Base-by-base conservation (phyloP, 1,140 invertebrate species). In the Microplitis mediator region DNA sequence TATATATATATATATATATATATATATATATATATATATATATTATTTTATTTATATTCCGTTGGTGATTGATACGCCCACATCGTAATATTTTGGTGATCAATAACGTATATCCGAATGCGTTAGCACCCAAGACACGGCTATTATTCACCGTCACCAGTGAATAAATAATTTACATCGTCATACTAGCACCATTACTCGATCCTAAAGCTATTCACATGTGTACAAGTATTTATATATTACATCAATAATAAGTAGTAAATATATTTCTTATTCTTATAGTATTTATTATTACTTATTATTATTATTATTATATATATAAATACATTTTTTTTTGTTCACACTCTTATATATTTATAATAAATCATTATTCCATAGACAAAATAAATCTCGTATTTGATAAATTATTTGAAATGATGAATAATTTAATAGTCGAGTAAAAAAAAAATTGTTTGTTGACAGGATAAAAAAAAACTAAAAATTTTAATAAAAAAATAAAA, bases 151-250 rank as follows among this genome's bases (percentile, higher is more conserved):
- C 75, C 77, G 79, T 79, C 78, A 74, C 76, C 76, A 78, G 73
- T 82, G 80, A 81, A 82, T 82, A 82, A 81, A 82, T 82, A 82
- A 82, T 82, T 82, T 82, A 81, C 79, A 76, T 77, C 77, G 80
- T 80, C 79, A 79, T 78, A 78, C 75, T 75, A 72, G 76, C 75
- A 76, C 75, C 74, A 78, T 79, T 78, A 79, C 61, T 66, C 16
- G 76, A 76, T 74, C 77, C 78, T 79, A 73, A 73, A 56, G 69
- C 71, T 76, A 60, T 74, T 62, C 32, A 13, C 23, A 45, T 45
- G 39, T 45, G 39, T 45, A 45, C 4, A 45, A 45, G 39, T 45
- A 45, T 45, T 45, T 45, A 11, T 45, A 45, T 45, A 52, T 61
- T 13, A 39, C 60, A 45, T 50, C 54, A 62, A 56, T 69, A 61